Evolutionary conservation across 2,113 vertebrate species (phyloP).

Genomic region (Tetrao urogallus): DNA sequence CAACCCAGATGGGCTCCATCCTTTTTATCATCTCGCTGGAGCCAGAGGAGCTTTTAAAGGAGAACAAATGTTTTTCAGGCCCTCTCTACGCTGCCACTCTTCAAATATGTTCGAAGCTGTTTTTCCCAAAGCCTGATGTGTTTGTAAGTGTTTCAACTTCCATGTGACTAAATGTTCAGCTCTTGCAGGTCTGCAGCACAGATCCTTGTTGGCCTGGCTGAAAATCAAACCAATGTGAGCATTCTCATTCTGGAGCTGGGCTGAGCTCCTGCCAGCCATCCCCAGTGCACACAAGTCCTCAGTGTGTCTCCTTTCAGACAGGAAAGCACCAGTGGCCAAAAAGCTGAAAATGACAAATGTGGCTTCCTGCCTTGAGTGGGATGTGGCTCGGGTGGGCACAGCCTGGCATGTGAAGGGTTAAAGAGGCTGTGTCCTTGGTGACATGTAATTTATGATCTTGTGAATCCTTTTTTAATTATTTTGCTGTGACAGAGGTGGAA

Average conservation of each 20-base stretch:
- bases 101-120: not conserved
- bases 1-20: constrained; percentile 1
- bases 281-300: constrained; percentile 16
- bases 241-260: not conserved
- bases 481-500: constrained; percentile 74
- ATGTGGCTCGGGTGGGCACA: constrained; percentile 7
- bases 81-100: not conserved
- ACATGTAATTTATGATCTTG: constrained; percentile 74
- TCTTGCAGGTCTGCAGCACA: constrained; percentile 14
- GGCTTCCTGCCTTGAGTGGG: constrained; percentile 7
- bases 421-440: constrained; percentile 59
- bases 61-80: not conserved
- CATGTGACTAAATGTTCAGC: not conserved
- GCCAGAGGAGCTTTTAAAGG: constrained; percentile 10
- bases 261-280: not conserved
- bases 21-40: not conserved
- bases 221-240: not conserved
- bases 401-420: constrained; percentile 63
- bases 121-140: not conserved
- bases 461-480: constrained; percentile 82
- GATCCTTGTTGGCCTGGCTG: not conserved
- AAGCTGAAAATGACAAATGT: constrained; percentile 34
- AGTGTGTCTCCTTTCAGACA: constrained; percentile 36
- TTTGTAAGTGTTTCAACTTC: constrained; percentile 11
- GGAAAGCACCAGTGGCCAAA: not conserved